These are phyloP conservation scores for Aurelia sp. DNA, from an alignment of 30 jellyfish, hydroid and myxozoan genomes.

Conservation along the genomic window DNA sequence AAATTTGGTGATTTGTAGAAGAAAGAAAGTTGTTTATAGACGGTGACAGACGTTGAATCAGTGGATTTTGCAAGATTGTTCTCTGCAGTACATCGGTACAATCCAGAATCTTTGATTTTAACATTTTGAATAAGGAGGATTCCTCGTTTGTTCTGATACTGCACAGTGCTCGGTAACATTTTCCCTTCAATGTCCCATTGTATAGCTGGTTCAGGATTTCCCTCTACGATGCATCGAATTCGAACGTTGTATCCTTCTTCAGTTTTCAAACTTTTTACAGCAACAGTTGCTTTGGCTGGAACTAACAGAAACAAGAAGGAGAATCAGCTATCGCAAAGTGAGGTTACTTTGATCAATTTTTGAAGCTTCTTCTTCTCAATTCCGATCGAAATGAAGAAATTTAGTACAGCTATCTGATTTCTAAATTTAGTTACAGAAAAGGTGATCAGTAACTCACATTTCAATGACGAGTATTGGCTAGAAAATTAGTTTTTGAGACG, in stretches of 20 bases:
- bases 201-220: slow-evolving; percentile 17
- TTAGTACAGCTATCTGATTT: too few relatives aligned
- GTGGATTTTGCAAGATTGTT: slow-evolving; percentile 16
- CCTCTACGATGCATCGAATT: slow-evolving; percentile 38
- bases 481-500: too few relatives aligned
- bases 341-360: too few relatives aligned
- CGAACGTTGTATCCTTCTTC: slow-evolving; percentile 31
- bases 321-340: too few relatives aligned
- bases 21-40: slow-evolving; percentile 9
- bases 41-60: not conserved
- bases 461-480: too few relatives aligned
- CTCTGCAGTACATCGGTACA: slow-evolving; percentile 38
- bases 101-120: slow-evolving; percentile 17
- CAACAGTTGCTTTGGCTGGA: slow-evolving; percentile 34
- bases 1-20: slow-evolving; percentile 1
- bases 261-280: not conserved
- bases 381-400: not conserved
- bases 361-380: not conserved
- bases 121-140: not conserved
- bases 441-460: too few relatives aligned
- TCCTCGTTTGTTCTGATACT: not conserved
- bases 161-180: not conserved
- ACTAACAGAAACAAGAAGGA: not conserved
- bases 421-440: too few relatives aligned
- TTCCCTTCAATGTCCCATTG: slow-evolving; percentile 3